These are phyloP conservation scores for Phytoseiulus persimilis DNA, from an alignment of 2,888 invertebrate species.

Conservation along the genomic window DNA sequence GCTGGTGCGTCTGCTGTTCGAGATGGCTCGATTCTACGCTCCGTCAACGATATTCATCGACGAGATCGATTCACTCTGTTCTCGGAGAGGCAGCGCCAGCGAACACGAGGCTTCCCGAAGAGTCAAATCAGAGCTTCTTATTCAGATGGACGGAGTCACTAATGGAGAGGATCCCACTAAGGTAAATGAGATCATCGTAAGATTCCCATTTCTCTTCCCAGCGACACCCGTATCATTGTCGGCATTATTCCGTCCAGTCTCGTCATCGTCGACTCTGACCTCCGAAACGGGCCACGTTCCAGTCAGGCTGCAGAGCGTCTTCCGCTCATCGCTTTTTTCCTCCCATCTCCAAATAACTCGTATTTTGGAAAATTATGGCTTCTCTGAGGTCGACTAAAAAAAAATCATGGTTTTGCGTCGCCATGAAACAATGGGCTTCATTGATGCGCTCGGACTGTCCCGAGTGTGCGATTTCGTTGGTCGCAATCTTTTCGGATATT, in stretches of 20 bases:
- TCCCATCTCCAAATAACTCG: not conserved
- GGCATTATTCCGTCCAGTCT: not conserved
- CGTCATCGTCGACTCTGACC: not conserved
- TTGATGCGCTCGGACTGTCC: too few species aligned
- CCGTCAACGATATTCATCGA: conserved; percentile 98
- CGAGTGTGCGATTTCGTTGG: not conserved
- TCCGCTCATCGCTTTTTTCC: not conserved
- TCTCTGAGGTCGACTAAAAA: too few species aligned
- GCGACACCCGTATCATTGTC: not conserved
- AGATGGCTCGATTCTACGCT: conserved; percentile 97
- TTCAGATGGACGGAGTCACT: conserved; percentile 85
- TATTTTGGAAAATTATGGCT: too few species aligned
- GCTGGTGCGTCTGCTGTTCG: conserved; percentile 86
- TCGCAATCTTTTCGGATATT: not conserved
- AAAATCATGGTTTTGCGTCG: too few species aligned
- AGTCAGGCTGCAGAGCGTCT: not conserved
- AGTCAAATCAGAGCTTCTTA: conserved; percentile 91
- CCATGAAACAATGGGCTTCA: too few species aligned
- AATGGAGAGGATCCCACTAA: conserved; percentile 56
- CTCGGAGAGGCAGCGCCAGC: conserved; percentile 83
- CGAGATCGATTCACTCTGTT: conserved; percentile 95
- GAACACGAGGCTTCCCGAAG: conserved; percentile 95
- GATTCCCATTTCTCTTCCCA: not conserved
- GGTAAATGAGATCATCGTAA: conserved; percentile 44
- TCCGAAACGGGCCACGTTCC: not conserved